Evolutionary conservation across 64 coral and sea anemone species (phyloP).

Genomic region (Montipora capricornis): DNA sequence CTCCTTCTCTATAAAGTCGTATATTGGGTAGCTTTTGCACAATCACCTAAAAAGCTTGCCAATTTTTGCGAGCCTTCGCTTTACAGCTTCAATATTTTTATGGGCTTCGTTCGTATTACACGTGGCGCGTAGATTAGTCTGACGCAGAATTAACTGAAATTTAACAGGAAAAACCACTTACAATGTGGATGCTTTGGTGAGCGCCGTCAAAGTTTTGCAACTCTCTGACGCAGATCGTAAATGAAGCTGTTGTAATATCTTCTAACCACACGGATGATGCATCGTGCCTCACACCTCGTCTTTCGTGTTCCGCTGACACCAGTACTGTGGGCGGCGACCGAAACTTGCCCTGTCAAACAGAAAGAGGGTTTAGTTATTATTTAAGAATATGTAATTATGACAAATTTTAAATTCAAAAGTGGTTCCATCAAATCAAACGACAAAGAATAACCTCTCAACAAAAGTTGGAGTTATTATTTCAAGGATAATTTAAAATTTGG

Average conservation of each 20-base stretch:
- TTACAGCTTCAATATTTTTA: no score
- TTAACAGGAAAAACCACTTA: neutral
- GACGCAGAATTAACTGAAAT: no score
- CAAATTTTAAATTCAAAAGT: neutral
- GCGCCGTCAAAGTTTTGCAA: slow-evolving; percentile 35
- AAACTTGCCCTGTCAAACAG: neutral
- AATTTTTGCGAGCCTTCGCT: no score
- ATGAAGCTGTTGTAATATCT: slow-evolving; percentile 7
- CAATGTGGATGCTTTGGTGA: slow-evolving; percentile 27
- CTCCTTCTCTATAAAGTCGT: no score
- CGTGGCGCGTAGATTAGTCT: no score
- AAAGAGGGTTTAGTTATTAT: neutral
- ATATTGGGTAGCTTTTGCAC: no score
- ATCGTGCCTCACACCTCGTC: slow-evolving; percentile 19
- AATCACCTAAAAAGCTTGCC: no score
- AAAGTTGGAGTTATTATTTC: neutral
- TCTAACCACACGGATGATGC: slow-evolving; percentile 19
- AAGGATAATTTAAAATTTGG: neutral
- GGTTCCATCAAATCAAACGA: neutral
- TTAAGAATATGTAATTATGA: neutral
- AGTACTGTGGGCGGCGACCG: neutral
- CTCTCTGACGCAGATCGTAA: slow-evolving; percentile 12
- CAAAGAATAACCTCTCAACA: neutral
- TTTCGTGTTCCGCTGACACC: slow-evolving; percentile 28
- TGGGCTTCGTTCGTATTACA: no score